These are phyloP conservation scores for Myxocyprinus asiaticus DNA, from an alignment of 2,113 vertebrate species.

Conservation along the genomic window DNA sequence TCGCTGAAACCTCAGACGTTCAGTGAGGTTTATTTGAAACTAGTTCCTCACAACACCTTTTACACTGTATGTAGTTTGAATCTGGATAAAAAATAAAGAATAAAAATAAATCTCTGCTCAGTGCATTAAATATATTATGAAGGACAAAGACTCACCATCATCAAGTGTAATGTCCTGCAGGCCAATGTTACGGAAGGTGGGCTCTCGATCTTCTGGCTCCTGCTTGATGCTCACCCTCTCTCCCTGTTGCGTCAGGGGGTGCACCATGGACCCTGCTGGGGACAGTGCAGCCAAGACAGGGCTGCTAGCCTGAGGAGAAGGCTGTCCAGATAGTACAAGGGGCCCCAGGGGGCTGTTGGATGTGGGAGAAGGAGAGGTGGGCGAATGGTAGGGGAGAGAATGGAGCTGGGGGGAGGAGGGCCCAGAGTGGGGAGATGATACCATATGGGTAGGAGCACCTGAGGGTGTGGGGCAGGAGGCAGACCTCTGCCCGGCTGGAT, in stretches of 20 bases:
- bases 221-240: slow-evolving; percentile 87
- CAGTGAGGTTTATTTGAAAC: too few relatives aligned
- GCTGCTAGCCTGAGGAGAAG: slow-evolving; percentile 85
- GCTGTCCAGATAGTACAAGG: slow-evolving; percentile 81
- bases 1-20: too few relatives aligned
- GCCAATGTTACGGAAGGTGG: slow-evolving; percentile 92
- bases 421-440: slow-evolving; percentile 87
- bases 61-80: too few relatives aligned
- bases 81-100: too few relatives aligned
- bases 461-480: slow-evolving; percentile 84
- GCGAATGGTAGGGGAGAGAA: slow-evolving; percentile 88
- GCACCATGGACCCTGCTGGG: slow-evolving; percentile 74
- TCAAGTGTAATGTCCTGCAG: slow-evolving; percentile 98
- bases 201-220: slow-evolving; percentile 90
- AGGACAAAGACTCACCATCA: slow-evolving; percentile 82
- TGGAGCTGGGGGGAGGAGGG: slow-evolving; percentile 93
- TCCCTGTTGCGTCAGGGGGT: slow-evolving; percentile 72
- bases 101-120: too few relatives aligned
- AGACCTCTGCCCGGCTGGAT: slow-evolving; percentile 81
- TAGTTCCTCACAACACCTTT: too few relatives aligned
- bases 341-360: slow-evolving; percentile 77
- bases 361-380: slow-evolving; percentile 83
- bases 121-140: background rate
- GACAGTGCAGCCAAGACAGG: slow-evolving; percentile 79
- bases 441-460: slow-evolving; percentile 75